Evolutionary conservation across 1,140 invertebrate species (phyloP), one percentile per base, ranked within the genome.

Genomic region (Drosophila repleta): DNA sequence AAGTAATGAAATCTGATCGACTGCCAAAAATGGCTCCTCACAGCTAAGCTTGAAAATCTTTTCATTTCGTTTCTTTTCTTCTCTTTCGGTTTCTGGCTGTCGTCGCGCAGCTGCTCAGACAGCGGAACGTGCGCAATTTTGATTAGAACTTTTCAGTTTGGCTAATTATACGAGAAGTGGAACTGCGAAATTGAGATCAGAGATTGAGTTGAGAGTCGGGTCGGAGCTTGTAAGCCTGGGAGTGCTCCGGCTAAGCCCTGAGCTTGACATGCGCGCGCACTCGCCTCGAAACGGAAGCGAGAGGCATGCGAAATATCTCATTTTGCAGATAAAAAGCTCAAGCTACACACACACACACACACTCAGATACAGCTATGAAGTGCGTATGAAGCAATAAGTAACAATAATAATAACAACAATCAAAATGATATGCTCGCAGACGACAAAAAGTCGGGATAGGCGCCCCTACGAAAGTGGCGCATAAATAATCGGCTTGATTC

Each of bases 281-380:
- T 62, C 70, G 70, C 58, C 74, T 77, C 66, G 55, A 77, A 87
- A 78, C 81, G 81, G 82, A 85, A 85, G 56, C 67, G 80, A 39
- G 80, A 39, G 66, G 75, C 81, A 85, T 85, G 81, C 82, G 82
- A 78, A 72, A 70, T 87, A 72, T 82, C 74, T 87, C 65, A 81
- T 87, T 81, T 69, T 24, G 48, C 70, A 87, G 81, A 85, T 85
- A 75, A 87, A 81, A 66, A 80, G 60, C 69, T 60, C 17, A 26
- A n/a, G 60, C 17, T 64, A 21, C 20, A 53, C 21, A 51, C 20
- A 53, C 11, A 29, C 21, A 65, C 45, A 76, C 58, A 62, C 13
- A 51, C 45, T 61, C 67, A 74, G 18, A 64, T 49, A 76, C 58
- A 55, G 72, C 45, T 43, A 4, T 76, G 62, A 68, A 56, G 78